Evolutionary conservation across 2,888 invertebrate species (phyloP), one percentile per base, ranked within the genome.

Genomic region (Caenorhabditis japonica): DNA sequence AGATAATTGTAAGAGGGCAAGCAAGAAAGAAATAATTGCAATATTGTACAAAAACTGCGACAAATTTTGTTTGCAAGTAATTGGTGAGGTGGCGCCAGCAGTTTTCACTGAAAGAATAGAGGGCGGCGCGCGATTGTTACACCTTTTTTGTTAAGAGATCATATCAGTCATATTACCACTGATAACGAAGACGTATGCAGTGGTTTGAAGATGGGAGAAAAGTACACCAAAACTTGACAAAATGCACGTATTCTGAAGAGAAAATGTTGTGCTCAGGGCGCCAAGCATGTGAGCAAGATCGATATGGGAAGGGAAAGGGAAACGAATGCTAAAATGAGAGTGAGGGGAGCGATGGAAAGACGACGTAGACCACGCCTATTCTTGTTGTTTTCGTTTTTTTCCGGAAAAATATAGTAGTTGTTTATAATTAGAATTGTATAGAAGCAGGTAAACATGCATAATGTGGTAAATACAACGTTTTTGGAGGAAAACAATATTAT

Each of bases 161-260:
- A 64, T 64, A 64, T 64, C 64, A 64, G 64, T 64, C 64, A 64
- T 64, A 64, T 64, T 49, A 64, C 64, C 56, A 34, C 33, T 56
- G 64, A 64, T 64, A 64, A 56, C 56, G 47, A 43, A 39, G 39
- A 34, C 30, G 27, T 39, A 46, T 47, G 41, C 19, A 43, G 55
- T 33, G 44, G 39, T 19, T 43, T 43, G 43, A 12, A 19, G 43
- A 43, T 23, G 5, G 30, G 56, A n/a, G n/a, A 56, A 49, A 49
- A 64, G 23, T 23, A 52, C 30, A 38, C 19, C 15, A 19, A 38
- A 49, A 56, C 13, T 27, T 47, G 39, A 27, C 10, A 30, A 43
- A 56, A 34, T 30, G 41, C 64, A 56, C 55, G 56, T 56, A 56
- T 5, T 5, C 41, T 3, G 17, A 5, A 17, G 19, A 5, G 12